Evolutionary conservation across 2,797 vertebrate species (phyloP), one percentile per base, ranked within the genome.

Genomic region (Champsocephalus esox): DNA sequence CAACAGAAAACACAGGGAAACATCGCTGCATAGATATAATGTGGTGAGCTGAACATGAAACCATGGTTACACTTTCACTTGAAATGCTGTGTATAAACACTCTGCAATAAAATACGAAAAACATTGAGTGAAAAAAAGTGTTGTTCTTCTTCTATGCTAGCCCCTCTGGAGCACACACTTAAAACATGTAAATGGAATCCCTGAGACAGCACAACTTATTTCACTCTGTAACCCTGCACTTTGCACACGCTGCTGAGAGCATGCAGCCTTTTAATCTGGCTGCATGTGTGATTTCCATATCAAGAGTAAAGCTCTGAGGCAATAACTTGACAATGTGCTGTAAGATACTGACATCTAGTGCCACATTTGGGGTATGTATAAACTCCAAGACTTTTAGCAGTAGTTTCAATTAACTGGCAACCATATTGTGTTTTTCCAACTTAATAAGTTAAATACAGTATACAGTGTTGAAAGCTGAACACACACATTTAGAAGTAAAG

Each of bases 51-150:
- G 34, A 82, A 78, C 70, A 66, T 63, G 54, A 72, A 65, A 56
- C 55, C 49, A 41, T 51, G 44, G 48, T 71, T 76, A 70, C 60
- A 81, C 73, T 78, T 68, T 87, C 83, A 90, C 87, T 86, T 90
- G 82, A 88, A 89, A 89, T 89, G 87, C 80, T 46, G 78, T 92
- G 87, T 89, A 77, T 67, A 86, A 78, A 88, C 86, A 69, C 77
- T 80, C 87, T 87, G 73, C 88, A 94, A 92, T 91, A 88, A 94
- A 89, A 79, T 50, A 48, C 19, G 51, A 77, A 69, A 46, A 58
- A 9, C 28, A 51, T 5, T 66, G 60, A 63, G 52, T 66, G 62
- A 67, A 54, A 58, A 71, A 58, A 13, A 0, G 5, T 19, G 34
- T 83, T 49, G 1, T 82, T 82, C 51, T 62, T 73, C 43, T n/a